Conservation (phyloP, 2,888 invertebrate genomes). For the Graphium colonna region DNA sequence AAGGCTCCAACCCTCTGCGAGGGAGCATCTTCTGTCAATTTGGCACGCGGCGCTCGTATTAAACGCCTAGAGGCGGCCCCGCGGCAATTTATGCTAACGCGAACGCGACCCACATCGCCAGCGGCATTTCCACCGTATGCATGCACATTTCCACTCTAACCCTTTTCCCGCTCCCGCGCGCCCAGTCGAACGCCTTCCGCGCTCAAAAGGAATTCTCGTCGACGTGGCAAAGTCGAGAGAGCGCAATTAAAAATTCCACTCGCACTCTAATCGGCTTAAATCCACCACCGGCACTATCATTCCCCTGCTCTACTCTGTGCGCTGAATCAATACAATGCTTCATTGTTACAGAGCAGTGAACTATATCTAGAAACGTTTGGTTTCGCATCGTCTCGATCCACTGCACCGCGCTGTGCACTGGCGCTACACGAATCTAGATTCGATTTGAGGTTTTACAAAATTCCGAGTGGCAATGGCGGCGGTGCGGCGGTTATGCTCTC, state of each 20-base stretch:
- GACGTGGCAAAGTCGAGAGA: slow-evolving; percentile 41
- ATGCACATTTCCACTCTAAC: slow-evolving; percentile 37
- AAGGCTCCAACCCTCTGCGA: slow-evolving; percentile 40
- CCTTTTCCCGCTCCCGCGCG: slow-evolving; percentile 40
- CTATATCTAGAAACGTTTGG: slow-evolving; percentile 26
- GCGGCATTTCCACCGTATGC: slow-evolving; percentile 17
- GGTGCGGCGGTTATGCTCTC: slow-evolving; percentile 62
- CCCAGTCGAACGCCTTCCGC: slow-evolving; percentile 29
- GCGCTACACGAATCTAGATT: slow-evolving; percentile 50
- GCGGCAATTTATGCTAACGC: slow-evolving; percentile 60
- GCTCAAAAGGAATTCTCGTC: slow-evolving; percentile 39
- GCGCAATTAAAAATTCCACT: slow-evolving; percentile 44
- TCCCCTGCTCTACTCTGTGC: slow-evolving; percentile 9
- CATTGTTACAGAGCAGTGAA: slow-evolving; percentile 28
- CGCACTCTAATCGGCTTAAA: slow-evolving; percentile 22
- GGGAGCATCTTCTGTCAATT: slow-evolving; percentile 55
- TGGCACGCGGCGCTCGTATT: slow-evolving; percentile 41
- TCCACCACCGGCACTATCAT: slow-evolving; percentile 17
- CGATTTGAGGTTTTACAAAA: slow-evolving; percentile 56
- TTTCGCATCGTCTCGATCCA: slow-evolving; percentile 31
- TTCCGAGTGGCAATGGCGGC: slow-evolving; percentile 44
- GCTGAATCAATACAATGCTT: slow-evolving; percentile 24
- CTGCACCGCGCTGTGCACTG: background rate
- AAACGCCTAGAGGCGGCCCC: slow-evolving; percentile 42
- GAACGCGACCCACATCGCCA: slow-evolving; percentile 39